Conservation (phyloP, 2,888 invertebrate genomes). For the Acanthosepion pharaonis region DNA sequence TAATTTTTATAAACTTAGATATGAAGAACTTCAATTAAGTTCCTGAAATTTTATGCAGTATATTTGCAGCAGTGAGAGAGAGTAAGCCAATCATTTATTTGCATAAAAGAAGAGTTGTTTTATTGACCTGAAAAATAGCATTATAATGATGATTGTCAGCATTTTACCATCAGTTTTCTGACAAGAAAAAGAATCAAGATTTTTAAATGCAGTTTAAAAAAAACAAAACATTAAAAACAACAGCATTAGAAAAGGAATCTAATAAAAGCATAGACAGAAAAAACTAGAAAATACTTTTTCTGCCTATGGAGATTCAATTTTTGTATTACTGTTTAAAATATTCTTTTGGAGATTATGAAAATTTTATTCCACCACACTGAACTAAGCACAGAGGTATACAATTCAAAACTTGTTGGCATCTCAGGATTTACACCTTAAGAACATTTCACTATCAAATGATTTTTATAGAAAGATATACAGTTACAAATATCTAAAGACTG, state of each 20-base stretch:
- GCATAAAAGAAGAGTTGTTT: neutral
- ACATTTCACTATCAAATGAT: neutral
- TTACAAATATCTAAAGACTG: neutral
- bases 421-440: neutral
- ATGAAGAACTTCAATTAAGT: neutral
- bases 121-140: neutral
- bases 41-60: neutral
- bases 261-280: neutral
- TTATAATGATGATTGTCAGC: neutral
- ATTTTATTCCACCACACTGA: neutral
- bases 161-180: neutral
- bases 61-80: neutral
- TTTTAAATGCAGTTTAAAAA: neutral
- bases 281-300: neutral
- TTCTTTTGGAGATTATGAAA: neutral
- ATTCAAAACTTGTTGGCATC: neutral
- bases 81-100: neutral
- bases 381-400: neutral
- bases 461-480: neutral
- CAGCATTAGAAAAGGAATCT: neutral
- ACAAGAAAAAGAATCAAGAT: neutral
- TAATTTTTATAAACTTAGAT: neutral
- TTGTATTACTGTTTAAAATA: neutral
- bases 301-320: neutral
- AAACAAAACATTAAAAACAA: neutral